phyloP scores from a whole-genome alignment of 2,888 invertebrate genomes.

The Leptinotarsa rubiginosa region DNA sequence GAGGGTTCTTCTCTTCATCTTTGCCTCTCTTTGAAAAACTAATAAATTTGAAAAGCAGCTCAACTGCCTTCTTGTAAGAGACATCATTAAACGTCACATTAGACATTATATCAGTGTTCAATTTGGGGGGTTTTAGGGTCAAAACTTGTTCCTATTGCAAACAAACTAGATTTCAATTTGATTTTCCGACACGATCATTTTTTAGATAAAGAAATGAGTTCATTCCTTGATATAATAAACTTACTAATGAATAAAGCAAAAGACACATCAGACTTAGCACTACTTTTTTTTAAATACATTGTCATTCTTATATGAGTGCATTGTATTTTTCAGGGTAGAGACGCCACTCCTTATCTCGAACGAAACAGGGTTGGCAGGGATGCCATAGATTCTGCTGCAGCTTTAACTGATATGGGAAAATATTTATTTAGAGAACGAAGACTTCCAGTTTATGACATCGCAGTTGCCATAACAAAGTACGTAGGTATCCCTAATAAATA shows the following conservation, averaged over 20 bases:
- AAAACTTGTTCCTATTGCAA: too few relatives aligned
- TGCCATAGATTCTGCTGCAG: slow-evolving; percentile 94
- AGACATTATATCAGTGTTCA: too few relatives aligned
- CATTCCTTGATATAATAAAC: too few relatives aligned
- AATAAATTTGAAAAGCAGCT: too few relatives aligned
- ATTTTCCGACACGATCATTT: too few relatives aligned
- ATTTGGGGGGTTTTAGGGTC: too few relatives aligned
- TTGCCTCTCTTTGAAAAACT: too few relatives aligned
- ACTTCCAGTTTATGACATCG: slow-evolving; percentile 94
- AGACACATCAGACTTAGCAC: not conserved
- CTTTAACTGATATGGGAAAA: slow-evolving; percentile 96
- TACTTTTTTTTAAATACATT: not conserved
- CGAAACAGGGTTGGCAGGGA: slow-evolving; percentile 92
- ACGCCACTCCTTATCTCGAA: slow-evolving; percentile 94
- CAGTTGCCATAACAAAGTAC: slow-evolving; percentile 96
- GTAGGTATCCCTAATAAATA: slow-evolving; percentile 60
- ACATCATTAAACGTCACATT: too few relatives aligned
- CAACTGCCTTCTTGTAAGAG: too few relatives aligned
- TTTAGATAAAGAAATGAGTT: too few relatives aligned
- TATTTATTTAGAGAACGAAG: slow-evolving; percentile 94
- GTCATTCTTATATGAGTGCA: not conserved
- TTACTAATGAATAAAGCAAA: not conserved
- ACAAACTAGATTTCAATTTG: too few relatives aligned
- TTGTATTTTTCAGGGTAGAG: slow-evolving; percentile 78
- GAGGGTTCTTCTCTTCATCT: too few relatives aligned